phyloP scores from a whole-genome alignment of 2,113 vertebrate species.

The Ictalurus punctatus region DNA sequence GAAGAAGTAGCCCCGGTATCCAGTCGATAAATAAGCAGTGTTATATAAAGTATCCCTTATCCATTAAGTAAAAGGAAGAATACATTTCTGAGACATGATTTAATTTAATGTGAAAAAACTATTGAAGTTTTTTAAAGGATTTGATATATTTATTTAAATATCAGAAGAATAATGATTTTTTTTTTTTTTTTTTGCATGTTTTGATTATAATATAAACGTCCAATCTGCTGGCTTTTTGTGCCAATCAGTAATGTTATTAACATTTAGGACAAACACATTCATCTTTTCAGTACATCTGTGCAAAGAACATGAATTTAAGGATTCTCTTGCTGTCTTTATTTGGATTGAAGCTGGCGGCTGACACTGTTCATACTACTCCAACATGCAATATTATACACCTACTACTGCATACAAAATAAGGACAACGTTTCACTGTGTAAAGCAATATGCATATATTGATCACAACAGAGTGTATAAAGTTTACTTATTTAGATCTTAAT shows the following conservation, averaged over 20 bases:
- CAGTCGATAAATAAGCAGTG: conserved; percentile 8
- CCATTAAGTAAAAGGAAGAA: not conserved
- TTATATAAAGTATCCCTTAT: not conserved
- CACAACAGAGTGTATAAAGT: not conserved
- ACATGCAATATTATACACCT: not conserved
- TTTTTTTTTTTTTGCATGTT: not conserved
- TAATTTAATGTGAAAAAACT: not conserved
- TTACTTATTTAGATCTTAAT: not conserved
- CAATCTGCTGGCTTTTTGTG: not conserved
- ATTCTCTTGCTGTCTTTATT: not conserved
- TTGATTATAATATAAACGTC: not conserved
- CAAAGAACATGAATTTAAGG: not conserved
- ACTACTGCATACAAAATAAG: not conserved
- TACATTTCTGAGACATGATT: not conserved
- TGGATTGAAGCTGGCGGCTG: not conserved
- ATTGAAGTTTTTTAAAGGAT: not conserved
- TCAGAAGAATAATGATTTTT: too few relatives aligned
- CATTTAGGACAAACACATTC: not conserved
- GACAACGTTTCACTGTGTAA: not conserved
- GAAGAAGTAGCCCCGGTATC: not conserved
- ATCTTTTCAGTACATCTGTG: not conserved
- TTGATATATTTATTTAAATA: not conserved
- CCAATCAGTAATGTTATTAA: not conserved
- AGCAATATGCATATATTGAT: not conserved
- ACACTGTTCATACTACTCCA: not conserved